Base-by-base conservation (phyloP, 2,888 invertebrate species). In the Auanema freiburgensis region DNA sequence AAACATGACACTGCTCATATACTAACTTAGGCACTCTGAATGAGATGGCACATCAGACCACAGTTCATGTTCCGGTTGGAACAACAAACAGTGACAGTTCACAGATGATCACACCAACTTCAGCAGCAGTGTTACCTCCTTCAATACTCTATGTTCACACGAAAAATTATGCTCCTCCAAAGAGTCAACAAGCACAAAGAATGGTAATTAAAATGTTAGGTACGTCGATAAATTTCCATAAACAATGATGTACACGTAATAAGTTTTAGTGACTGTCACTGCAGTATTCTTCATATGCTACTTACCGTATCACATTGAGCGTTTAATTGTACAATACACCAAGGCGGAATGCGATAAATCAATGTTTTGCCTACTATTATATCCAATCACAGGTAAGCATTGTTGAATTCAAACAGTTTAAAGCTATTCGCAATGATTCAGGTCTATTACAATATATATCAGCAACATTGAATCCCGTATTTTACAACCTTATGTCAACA, bases 181-280 rank as follows among this genome's bases (percentile, higher is more conserved):
- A 70, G 66, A 78, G 77, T 49, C 79, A 80, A 53, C 80, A 79
- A 57, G 83, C 83, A 2, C 83, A 83, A 55, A 71, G 72, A 57
- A 79, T 80, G 71, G 81, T 83, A 11, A 74, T 83, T 50, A 79
- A 79, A 58, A 83, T 83, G 81, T 71, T 83, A 10, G 77, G 78
- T 72, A 42, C 14, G 23, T 11, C 5, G 16, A 14, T 49, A 14
- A 49, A 49, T 56, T 16, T 10, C 50, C 11, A n/a, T 14, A 50
- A 50, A 50, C 11, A 50, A 10, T n/a, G 11, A n/a, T 52, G 18
- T 8, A 23, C 14, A 23, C n/a, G 14, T 5, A 23, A 52, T 14
- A 18, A 18, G 5, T 16, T 46, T 60, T 60, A 75, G 79, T 79
- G 5, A 79, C 77, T 1, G 80, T 83, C 1, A 72, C 80, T 0